These are phyloP conservation scores for Rhinoptilus africanus DNA, from an alignment of 2,113 vertebrate species.

Conservation along the genomic window DNA sequence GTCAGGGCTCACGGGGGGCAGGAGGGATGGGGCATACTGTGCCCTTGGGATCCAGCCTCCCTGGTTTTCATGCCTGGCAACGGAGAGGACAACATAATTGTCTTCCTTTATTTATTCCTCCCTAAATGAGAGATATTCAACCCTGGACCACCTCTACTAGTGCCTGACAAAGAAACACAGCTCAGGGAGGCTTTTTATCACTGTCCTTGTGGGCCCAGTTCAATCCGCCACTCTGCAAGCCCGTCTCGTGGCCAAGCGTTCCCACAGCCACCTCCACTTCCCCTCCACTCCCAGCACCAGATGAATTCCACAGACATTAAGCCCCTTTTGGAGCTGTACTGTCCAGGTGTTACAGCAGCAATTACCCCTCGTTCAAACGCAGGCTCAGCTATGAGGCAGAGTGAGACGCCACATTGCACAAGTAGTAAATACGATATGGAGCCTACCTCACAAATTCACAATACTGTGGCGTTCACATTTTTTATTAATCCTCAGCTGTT, in stretches of 20 bases:
- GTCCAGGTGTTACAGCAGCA: background rate
- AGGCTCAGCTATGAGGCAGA: background rate
- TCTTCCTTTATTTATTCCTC: background rate
- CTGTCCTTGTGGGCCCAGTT: background rate
- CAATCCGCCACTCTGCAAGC: rapidly evolving
- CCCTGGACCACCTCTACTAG: background rate
- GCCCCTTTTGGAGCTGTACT: background rate
- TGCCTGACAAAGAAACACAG: background rate
- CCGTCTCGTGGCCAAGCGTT: rapidly evolving
- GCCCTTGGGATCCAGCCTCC: background rate
- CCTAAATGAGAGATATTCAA: rapidly evolving
- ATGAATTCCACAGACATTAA: rapidly evolving
- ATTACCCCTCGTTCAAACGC: rapidly evolving
- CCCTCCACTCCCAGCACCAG: background rate
- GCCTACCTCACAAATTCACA: background rate
- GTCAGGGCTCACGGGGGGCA: rapidly evolving
- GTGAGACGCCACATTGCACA: rapidly evolving
- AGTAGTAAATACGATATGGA: rapidly evolving
- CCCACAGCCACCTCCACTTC: background rate
- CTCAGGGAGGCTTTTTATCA: background rate
- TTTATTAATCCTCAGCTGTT: background rate
- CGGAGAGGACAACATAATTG: background rate
- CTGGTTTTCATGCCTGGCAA: rapidly evolving
- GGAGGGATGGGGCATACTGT: rapidly evolving
- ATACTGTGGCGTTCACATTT: rapidly evolving